Percentiles rank a stretch among this genome's conserved stretches.
These are phyloP conservation scores for Troides helena DNA, from an alignment of 2,888 invertebrate genomes.

Conservation along the genomic window DNA sequence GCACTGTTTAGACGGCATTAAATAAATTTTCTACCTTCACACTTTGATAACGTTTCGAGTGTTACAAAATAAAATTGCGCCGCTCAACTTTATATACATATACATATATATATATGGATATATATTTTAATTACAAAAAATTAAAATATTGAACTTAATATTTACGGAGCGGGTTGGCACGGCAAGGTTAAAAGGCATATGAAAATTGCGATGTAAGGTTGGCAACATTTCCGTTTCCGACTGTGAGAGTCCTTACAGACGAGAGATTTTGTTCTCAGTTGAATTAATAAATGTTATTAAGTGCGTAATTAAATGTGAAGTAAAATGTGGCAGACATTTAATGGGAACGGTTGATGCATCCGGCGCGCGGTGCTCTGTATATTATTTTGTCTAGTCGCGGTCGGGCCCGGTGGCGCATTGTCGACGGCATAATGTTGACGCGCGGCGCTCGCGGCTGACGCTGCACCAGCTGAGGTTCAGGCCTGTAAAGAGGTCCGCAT, in stretches of 20 bases:
- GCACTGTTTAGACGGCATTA: conserved; percentile 43
- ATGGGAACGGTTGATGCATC: conserved; percentile 24
- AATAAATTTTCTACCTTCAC: conserved; percentile 43
- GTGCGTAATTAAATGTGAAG: conserved; percentile 31
- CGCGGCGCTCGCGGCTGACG: neutral
- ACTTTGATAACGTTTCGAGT: conserved; percentile 53
- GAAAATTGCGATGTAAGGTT: conserved; percentile 76
- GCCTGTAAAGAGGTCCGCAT: conserved; percentile 18
- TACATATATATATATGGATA: conserved; percentile 29
- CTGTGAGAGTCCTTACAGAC: conserved; percentile 66
- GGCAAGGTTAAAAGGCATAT: conserved; percentile 74
- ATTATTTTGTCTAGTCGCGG: conserved; percentile 20
- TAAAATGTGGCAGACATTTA: conserved; percentile 30
- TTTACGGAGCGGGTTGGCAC: conserved; percentile 57
- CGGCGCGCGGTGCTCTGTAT: conserved; percentile 3
- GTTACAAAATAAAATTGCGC: conserved; percentile 49
- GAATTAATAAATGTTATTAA: conserved; percentile 46
- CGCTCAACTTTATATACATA: conserved; percentile 37
- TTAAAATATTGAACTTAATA: conserved; percentile 62
- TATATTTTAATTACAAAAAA: conserved; percentile 55
- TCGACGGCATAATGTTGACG: conserved; percentile 18
- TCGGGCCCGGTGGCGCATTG: conserved; percentile 9
- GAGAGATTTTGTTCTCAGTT: conserved; percentile 69
- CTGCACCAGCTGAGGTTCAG: neutral
- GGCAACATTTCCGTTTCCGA: conserved; percentile 67